A percentile compares a stretch with the other conserved stretches of the same genome.
Conservation (phyloP, 2,113 vertebrate genomes). For the Bettongia penicillata region DNA sequence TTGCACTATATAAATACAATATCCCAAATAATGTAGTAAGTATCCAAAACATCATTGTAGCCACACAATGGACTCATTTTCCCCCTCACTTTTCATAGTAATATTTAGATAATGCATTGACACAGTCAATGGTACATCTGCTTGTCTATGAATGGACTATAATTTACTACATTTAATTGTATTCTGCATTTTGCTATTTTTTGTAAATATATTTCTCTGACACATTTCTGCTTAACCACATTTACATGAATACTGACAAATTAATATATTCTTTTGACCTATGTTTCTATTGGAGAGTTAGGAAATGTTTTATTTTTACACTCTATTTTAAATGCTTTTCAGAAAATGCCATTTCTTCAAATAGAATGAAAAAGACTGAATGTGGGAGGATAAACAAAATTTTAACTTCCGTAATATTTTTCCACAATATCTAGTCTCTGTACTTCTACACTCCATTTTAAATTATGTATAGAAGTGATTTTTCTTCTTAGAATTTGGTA, state of each 20-base stretch:
- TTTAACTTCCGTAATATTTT: constrained; percentile 33
- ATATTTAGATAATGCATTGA: neutral
- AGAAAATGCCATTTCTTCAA: constrained; percentile 49
- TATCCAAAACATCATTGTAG: neutral
- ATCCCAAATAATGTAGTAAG: neutral
- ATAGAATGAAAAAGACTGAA: constrained; percentile 41
- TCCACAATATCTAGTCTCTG: neutral
- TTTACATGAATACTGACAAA: constrained; percentile 77
- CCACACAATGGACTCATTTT: constrained; percentile 14
- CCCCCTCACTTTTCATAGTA: neutral
- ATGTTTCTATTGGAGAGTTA: constrained; percentile 72
- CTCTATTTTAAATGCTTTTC: constrained; percentile 76
- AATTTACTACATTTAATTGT: constrained; percentile 76
- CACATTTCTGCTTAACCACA: constrained; percentile 71
- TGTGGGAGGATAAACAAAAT: neutral
- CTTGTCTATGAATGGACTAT: constrained; percentile 59
- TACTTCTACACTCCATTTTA: neutral
- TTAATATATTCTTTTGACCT: constrained; percentile 78
- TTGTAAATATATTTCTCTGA: constrained; percentile 65
- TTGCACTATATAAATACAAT: neutral
- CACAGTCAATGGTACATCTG: constrained; percentile 26
- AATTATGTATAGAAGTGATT: neutral
- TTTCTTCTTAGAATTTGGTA: neutral
- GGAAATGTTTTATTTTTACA: constrained; percentile 70
- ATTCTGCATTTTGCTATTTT: constrained; percentile 74